Conservation (phyloP, 2,797 vertebrate genomes). For the Antennarius maculatus region DNA sequence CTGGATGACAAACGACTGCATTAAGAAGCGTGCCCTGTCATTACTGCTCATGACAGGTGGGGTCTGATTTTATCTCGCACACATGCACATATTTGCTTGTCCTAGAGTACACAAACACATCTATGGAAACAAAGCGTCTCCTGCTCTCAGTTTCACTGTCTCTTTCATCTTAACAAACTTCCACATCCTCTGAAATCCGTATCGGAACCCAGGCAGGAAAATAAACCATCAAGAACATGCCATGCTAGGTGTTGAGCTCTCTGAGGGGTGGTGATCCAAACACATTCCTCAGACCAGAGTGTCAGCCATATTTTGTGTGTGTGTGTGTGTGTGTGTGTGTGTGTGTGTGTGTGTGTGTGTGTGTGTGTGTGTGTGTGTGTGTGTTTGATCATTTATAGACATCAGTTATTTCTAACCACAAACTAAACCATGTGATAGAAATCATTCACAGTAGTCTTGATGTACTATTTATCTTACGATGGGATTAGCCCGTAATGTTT, state of each 20-base stretch:
- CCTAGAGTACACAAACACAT: slow-evolving; percentile 47
- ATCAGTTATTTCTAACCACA: too few species aligned
- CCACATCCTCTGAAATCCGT: neutral
- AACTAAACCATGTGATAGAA: too few species aligned
- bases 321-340: too few species aligned
- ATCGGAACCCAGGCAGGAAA: slow-evolving; percentile 35
- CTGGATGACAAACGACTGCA: slow-evolving; percentile 73
- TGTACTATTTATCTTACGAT: too few species aligned
- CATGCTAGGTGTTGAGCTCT: slow-evolving; percentile 57
- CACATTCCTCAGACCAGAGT: too few species aligned
- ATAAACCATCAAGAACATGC: slow-evolving; percentile 28
- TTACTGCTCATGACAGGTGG: slow-evolving; percentile 62
- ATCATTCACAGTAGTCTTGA: too few species aligned
- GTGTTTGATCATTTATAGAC: too few species aligned
- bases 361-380: too few species aligned
- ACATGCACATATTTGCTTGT: slow-evolving; percentile 61
- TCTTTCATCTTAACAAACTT: slow-evolving; percentile 34
- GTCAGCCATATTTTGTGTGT: too few species aligned
- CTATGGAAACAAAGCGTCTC: slow-evolving; percentile 27
- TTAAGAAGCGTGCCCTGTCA: slow-evolving; percentile 64
- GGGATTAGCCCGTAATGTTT: too few species aligned
- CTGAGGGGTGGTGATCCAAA: slow-evolving; percentile 36
- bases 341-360: too few species aligned
- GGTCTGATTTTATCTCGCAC: slow-evolving; percentile 61
- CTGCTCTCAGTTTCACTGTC: neutral